A percentile compares a stretch with the other conserved stretches of the same genome.
These are phyloP conservation scores for Elaphurus davidianus DNA, from an alignment of 2,113 vertebrate species.

Conservation along the genomic window DNA sequence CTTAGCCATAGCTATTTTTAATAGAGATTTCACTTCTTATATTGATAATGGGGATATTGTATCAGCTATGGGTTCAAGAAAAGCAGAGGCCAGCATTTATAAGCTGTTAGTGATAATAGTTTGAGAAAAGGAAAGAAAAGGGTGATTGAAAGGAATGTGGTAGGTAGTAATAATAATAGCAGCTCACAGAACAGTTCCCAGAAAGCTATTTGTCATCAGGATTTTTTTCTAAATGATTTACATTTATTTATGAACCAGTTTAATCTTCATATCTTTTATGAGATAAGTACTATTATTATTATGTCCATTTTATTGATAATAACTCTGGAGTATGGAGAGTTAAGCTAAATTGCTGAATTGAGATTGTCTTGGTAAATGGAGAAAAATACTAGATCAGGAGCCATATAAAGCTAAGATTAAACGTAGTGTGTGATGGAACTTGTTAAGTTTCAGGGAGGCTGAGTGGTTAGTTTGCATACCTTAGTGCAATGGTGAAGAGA, in stretches of 20 bases:
- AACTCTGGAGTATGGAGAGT: neutral
- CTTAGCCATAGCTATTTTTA: neutral
- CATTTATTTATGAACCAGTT: neutral
- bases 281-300: neutral
- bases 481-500: neutral
- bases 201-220: neutral
- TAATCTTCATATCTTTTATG: neutral
- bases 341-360: neutral
- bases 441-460: neutral
- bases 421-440: neutral
- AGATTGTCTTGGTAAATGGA: neutral
- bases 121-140: neutral
- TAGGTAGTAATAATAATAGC: neutral
- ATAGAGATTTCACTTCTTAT: neutral
- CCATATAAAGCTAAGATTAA: neutral
- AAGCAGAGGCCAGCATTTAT: neutral
- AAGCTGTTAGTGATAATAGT: neutral
- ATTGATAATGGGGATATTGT: neutral
- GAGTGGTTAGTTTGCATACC: neutral
- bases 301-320: neutral
- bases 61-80: neutral
- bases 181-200: neutral
- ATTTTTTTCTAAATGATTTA: neutral
- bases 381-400: neutral
- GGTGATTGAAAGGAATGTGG: neutral